Evolutionary conservation across 2,113 vertebrate genomes (phyloP), one percentile per base, ranked within the genome.

Genomic region (Colius striatus): DNA sequence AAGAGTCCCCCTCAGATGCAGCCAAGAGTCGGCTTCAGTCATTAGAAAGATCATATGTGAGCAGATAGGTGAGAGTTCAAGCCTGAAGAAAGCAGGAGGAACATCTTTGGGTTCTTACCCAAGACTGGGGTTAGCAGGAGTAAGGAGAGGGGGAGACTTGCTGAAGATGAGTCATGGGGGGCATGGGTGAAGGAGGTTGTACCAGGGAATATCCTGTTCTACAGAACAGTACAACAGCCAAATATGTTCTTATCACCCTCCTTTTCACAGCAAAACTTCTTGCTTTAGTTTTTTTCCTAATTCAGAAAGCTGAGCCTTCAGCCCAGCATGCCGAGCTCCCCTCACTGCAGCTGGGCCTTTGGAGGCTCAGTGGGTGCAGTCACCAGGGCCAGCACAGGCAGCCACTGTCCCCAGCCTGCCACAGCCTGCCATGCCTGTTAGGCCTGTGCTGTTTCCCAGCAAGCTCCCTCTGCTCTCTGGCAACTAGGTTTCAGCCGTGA

Each of bases 381-480:
- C 8, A 48, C 77, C 74, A 23, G 22, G 58, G 55, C 36, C 54
- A 92, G 63, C 10, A 3, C 36, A 14, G 7, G 19, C 0, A 3
- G 27, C 17, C 29, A 3, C 12, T 2, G 0, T 70, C 16, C 53
- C 20, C 32, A 53, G 53, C 14, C 50, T 4, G 2, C 30, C 10
- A 2, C 57, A 53, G 48, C 4, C 1, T 70, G 41, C 36, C 25
- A 5, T 3, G 9, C 29, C 61, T 63, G 7, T 29, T 45, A 53
- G 29, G 16, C 13, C 74, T 32, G 9, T 1, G 7, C 38, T 4
- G 5, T 48, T 22, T 57, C 47, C 20, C n/a, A 41, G 18, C 0
- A 1, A 22, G 8, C 27, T 61, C n/a, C 29, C 32, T 85, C 0
- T 0, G 38, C 27, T 77, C 0, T 0, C 62, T 73, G 41, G 73